Evolutionary conservation across 2,888 invertebrate genomes (phyloP), one percentile per base, ranked within the genome.

Genomic region (Orthosia gothica): DNA sequence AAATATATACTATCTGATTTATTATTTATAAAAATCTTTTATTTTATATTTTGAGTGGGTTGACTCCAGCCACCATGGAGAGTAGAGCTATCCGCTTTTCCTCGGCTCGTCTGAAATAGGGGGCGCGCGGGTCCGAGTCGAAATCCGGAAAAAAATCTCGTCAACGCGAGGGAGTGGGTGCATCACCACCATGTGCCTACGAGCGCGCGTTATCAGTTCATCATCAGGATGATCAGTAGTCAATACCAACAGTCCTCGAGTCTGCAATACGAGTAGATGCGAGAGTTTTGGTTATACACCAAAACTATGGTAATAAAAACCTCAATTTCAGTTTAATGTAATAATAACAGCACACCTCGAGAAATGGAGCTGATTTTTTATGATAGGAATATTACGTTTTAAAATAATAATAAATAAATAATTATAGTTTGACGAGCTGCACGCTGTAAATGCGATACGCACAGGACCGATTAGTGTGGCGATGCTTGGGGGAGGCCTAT

Each of bases 91-190:
- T 99, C 68, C 99, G 97, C 23, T 99, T 99, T 91, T 99, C 98
- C 93, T 99, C 99, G 0, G 99, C 99, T 95, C 99, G 99, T 23
- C 99, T 97, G 97, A 99, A 99, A 95, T 99, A 99, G 0, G 99
- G 99, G 0, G 99, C 99, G 66, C 99, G 97, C 0, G 99, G 99
- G 95, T 99, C 99, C 0, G 98, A 98, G 95, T 99, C 99, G 88
- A 99, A 98, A 87, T 99, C 99, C n/a, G n/a, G n/a, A n/a, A n/a
- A n/a, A n/a, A n/a, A n/a, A n/a, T n/a, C n/a, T n/a, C 0, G 98
- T 98, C 98, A 1, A 99, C 98, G 59, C 99, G 97, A 0, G 99
- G 99, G 80, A 99, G 95, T 0, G n/a, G n/a, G 99, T 99, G 99
- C 98, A 99, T 98, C 18, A 99, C 99, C 16, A 99, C 98, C 98